Percentiles rank a stretch among this genome's conserved stretches.
Evolutionary conservation across 2,113 vertebrate genomes (phyloP).

Genomic region (Nipponia nippon): DNA sequence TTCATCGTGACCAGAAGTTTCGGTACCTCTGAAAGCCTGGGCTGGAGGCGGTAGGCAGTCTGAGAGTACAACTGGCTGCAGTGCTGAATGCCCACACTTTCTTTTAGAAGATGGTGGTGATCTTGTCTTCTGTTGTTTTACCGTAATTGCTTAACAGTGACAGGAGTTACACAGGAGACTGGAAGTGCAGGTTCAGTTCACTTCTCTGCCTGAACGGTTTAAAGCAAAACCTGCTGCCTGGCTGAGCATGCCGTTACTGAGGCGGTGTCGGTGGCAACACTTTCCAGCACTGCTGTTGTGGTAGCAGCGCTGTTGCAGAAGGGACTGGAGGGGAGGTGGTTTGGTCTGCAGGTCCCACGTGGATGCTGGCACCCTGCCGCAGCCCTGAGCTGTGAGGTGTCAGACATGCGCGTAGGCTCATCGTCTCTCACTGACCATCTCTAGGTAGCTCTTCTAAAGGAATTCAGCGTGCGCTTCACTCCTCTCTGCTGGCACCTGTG

Average conservation of each 20-base stretch:
- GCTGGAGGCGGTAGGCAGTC: neutral
- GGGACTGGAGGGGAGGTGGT: no score
- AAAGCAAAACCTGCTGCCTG: neutral
- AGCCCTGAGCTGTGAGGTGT: neutral
- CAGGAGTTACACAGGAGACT: neutral
- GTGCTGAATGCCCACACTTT: neutral
- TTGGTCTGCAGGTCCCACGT: neutral
- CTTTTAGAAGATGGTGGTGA: neutral
- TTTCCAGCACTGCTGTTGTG: neutral
- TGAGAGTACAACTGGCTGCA: neutral
- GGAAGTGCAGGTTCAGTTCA: neutral
- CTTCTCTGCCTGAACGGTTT: neutral
- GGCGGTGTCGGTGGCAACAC: accelerated
- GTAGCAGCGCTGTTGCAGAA: neutral
- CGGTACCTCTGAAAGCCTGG: neutral
- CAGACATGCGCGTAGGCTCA: neutral
- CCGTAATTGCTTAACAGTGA: neutral
- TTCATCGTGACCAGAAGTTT: neutral
- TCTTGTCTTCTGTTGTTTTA: neutral
- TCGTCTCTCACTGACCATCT: neutral
- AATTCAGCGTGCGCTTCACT: neutral
- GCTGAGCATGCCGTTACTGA: accelerated
- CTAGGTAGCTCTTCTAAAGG: neutral
- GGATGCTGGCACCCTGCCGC: neutral
- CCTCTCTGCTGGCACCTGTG: neutral